A percentile compares a stretch with the other conserved stretches of the same genome.
phyloP scores from a whole-genome alignment of 2,888 invertebrate species.

The Cephus spinipes region DNA sequence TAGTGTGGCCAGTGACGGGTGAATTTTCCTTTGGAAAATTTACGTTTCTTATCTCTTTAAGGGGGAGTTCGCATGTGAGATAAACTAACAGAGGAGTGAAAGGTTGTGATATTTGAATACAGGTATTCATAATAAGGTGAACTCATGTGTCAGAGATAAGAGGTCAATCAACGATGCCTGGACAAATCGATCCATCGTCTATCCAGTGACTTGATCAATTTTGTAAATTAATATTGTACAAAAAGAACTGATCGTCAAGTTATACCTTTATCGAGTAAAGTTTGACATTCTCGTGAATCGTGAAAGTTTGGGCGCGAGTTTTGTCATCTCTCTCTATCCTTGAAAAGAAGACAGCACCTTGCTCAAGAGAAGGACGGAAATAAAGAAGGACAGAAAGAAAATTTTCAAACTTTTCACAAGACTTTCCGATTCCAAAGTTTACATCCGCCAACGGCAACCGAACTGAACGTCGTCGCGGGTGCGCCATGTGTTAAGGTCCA shows the following conservation, averaged over 20 bases:
- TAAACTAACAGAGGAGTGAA: not conserved
- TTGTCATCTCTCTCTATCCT: not conserved
- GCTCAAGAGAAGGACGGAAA: not conserved
- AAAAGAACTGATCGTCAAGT: not conserved
- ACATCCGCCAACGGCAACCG: not conserved
- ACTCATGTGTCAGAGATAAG: not conserved
- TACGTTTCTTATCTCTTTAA: not conserved
- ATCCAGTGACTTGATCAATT: not conserved
- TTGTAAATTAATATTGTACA: not conserved
- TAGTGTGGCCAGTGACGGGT: not conserved
- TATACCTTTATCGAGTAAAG: not conserved
- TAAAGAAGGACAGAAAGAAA: not conserved
- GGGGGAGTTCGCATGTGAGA: not conserved
- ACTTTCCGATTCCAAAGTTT: not conserved
- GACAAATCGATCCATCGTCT: not conserved
- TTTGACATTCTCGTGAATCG: not conserved
- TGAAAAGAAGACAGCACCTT: not conserved
- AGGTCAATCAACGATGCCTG: not conserved
- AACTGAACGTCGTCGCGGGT: constrained; percentile 19
- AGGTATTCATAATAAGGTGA: not conserved
- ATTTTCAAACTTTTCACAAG: not conserved
- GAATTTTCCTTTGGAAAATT: not conserved
- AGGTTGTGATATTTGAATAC: not conserved
- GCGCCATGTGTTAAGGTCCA: constrained; percentile 49
- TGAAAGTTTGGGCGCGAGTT: not conserved